Base-by-base conservation (phyloP, 2,113 vertebrate species). In the Promerops cafer region DNA sequence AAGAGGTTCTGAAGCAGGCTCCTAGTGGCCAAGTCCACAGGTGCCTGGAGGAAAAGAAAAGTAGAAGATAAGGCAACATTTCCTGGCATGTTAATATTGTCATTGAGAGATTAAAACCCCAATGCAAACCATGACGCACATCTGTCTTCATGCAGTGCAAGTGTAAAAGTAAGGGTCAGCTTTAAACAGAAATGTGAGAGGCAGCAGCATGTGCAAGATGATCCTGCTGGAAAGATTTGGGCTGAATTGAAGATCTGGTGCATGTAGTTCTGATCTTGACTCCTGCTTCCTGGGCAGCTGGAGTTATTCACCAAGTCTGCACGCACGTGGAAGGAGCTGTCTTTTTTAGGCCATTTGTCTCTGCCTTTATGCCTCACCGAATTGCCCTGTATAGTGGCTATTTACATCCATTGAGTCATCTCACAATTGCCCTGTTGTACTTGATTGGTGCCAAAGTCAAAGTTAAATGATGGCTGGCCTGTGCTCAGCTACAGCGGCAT, bases 371-470 rank as follows among this genome's bases (percentile, higher is more conserved):
- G 35, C 90, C 56, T 77, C 0, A 0, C 31, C 4, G 11, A 70
- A 68, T 31, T 37, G 39, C 82, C 82, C 56, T 7, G 21, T 50
- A 2, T 18, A 33, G 52, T 24, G 21, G 52, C 54, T 77, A 3
- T 94, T 93, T 86, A 49, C 30, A 19, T 75, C 64, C 42, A 33
- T 64, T 90, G 90, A 92, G 57, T 60, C 13, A 7, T 61, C 72
- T 91, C 61, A 89, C 93, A 94, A 61, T 89, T 60, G 35, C 24
- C 7, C 37, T 84, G 87, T 94, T 95, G 89, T 93, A 83, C 57
- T 94, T 87, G 65, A 3, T 16, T 37, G 81, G 39, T 86, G 68
- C 83, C 79, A 89, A 79, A 50, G 61, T 63, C 49, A 33, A 49
- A 89, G 72, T 89, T 95, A 87, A 89, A 69, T 37, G 84, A 4